Percentiles rank a stretch among this genome's conserved stretches.
phyloP scores from a whole-genome alignment of 1,140 invertebrate genomes.

The Ditylenchus dipsaci region DNA sequence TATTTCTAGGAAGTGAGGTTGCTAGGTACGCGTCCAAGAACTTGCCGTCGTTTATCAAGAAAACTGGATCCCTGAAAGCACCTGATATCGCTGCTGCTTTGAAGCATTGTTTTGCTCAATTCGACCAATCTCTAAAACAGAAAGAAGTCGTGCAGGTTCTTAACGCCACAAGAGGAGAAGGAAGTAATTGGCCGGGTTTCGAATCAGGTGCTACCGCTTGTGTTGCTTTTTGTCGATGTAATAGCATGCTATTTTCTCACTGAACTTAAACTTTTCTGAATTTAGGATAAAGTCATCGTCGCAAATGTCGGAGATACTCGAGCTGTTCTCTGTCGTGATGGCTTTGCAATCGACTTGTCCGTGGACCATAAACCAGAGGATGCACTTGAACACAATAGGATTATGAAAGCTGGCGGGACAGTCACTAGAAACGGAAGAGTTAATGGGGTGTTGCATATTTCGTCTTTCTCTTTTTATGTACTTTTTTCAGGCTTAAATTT shows the following conservation, averaged over 20 bases:
- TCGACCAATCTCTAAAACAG: not conserved
- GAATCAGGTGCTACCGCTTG: conserved; percentile 4
- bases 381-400: too few species aligned
- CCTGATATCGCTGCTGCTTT: not conserved
- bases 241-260: not conserved
- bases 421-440: not conserved
- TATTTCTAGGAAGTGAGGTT: conserved; percentile 3
- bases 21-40: not conserved
- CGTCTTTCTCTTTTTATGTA: too few species aligned
- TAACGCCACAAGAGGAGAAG: conserved; percentile 1
- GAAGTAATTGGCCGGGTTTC: conserved; percentile 1
- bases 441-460: not conserved
- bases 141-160: not conserved
- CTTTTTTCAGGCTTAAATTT: not conserved
- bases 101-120: not conserved
- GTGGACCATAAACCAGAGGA: too few species aligned
- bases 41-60: not conserved
- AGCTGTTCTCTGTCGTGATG: too few species aligned
- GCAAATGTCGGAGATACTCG: not conserved
- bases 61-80: not conserved
- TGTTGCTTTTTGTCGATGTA: not conserved
- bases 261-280: not conserved
- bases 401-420: too few species aligned
- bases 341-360: too few species aligned
- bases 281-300: not conserved